A percentile compares a stretch with the other conserved stretches of the same genome.
Evolutionary conservation across 2,888 invertebrate genomes (phyloP).

Genomic region (Eupeodes luniger): DNA sequence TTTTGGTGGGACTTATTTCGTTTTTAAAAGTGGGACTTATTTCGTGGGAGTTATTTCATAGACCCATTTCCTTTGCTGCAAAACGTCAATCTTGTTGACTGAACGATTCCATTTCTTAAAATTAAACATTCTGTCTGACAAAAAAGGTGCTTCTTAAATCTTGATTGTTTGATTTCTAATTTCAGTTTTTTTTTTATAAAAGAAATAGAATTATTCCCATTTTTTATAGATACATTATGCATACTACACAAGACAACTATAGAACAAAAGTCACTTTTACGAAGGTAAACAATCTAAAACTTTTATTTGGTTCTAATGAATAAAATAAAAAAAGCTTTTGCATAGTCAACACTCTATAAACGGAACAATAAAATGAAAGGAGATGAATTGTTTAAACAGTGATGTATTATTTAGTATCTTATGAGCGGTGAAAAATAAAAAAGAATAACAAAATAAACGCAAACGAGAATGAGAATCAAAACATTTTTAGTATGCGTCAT

Average conservation of each 20-base stretch:
- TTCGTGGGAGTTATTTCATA: no score
- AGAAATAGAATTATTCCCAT: background rate
- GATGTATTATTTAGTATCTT: constrained; percentile 27
- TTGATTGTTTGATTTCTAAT: background rate
- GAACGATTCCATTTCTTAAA: no score
- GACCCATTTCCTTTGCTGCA: no score
- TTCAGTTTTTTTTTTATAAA: background rate
- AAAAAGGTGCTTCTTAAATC: background rate
- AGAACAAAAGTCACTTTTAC: constrained; percentile 5
- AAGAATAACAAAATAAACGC: background rate
- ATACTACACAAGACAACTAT: background rate
- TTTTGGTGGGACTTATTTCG: no score
- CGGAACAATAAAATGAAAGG: constrained; percentile 4
- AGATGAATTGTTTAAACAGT: constrained; percentile 39
- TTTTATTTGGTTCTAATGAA: background rate
- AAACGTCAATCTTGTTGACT: no score
- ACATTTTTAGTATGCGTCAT: constrained; percentile 33
- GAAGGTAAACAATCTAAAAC: constrained; percentile 25
- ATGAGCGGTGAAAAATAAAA: background rate
- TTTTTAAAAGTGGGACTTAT: no score
- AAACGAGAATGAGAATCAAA: constrained; percentile 8
- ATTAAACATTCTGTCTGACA: background rate
- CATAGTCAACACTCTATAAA: constrained; percentile 19
- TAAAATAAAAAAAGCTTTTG: background rate
- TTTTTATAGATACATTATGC: background rate